Conservation (phyloP, 2,113 vertebrate genomes). For the Odontesthes bonariensis region DNA sequence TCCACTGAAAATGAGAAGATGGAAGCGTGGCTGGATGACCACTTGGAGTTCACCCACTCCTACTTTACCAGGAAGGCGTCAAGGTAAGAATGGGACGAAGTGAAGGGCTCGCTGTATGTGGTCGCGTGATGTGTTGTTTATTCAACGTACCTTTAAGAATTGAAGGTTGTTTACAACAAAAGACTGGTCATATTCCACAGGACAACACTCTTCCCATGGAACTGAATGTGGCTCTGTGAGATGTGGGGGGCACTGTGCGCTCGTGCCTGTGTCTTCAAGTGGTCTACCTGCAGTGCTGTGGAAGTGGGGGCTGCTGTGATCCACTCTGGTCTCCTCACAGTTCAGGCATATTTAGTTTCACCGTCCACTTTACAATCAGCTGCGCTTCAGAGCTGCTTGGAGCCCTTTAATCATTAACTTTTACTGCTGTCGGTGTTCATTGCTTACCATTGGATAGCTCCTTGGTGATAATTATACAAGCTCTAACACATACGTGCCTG, state of each 20-base stretch:
- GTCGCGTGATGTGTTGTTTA: no score
- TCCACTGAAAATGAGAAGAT: conserved; percentile 81
- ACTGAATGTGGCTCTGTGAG: no score
- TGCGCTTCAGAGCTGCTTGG: not conserved
- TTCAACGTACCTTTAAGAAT: no score
- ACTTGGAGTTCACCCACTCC: conserved; percentile 90
- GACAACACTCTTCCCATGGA: no score
- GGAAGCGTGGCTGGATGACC: conserved; percentile 97
- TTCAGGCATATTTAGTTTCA: conserved; percentile 2
- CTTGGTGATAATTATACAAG: conserved; percentile 46
- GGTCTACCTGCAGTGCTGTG: not conserved
- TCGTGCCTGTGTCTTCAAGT: no score
- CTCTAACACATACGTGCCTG: not conserved
- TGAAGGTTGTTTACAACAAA: no score
- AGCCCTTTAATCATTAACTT: conserved; percentile 70
- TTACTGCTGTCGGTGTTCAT: conserved; percentile 48
- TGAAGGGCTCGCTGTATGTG: no score
- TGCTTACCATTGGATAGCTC: conserved; percentile 10
- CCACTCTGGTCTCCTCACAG: not conserved
- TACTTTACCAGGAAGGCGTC: conserved; percentile 95
- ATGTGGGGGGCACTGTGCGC: no score
- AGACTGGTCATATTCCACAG: no score
- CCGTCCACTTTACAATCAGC: conserved; percentile 28
- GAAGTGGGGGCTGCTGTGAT: no score
- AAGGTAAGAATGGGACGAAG: conserved; percentile 82